Conservation (phyloP, 1,140 invertebrate genomes). For the Nilaparvata lugens region DNA sequence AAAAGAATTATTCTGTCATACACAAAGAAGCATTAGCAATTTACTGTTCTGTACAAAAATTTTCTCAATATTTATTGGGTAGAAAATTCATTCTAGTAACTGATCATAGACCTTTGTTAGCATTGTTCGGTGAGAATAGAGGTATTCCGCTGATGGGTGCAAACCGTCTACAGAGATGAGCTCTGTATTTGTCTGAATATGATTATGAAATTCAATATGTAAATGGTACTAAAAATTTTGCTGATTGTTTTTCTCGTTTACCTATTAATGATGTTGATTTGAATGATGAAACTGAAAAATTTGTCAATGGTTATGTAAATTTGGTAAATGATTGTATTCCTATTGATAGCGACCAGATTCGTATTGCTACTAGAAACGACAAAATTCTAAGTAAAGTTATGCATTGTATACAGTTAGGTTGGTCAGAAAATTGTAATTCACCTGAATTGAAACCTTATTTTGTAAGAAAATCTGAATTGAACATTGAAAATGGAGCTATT, state of each 20-base stretch:
- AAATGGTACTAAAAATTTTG: conserved; percentile 18
- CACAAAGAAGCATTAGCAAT: conserved; percentile 44
- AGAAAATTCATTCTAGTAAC: conserved; percentile 32
- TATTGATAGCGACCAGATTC: conserved; percentile 17
- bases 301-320: conserved; percentile 17
- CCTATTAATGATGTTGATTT: conserved; percentile 15
- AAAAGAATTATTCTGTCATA: conserved; percentile 41
- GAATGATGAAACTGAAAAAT: not conserved
- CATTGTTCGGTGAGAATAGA: conserved; percentile 28
- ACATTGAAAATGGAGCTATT: too few species aligned
- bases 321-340: conserved; percentile 21
- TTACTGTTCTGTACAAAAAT: conserved; percentile 40
- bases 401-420: conserved; percentile 13
- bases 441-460: not conserved
- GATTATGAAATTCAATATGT: conserved; percentile 28
- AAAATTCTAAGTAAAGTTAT: too few species aligned
- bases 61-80: conserved; percentile 38
- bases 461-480: too few species aligned
- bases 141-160: conserved; percentile 26
- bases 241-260: conserved; percentile 24
- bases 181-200: conserved; percentile 28
- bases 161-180: conserved; percentile 29
- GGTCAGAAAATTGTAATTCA: conserved; percentile 22
- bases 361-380: conserved; percentile 15
- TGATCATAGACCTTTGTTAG: conserved; percentile 38